A percentile compares a stretch with the other conserved stretches of the same genome.
These are phyloP conservation scores for Sander vitreus DNA, from an alignment of 2,113 vertebrate species.

Conservation along the genomic window DNA sequence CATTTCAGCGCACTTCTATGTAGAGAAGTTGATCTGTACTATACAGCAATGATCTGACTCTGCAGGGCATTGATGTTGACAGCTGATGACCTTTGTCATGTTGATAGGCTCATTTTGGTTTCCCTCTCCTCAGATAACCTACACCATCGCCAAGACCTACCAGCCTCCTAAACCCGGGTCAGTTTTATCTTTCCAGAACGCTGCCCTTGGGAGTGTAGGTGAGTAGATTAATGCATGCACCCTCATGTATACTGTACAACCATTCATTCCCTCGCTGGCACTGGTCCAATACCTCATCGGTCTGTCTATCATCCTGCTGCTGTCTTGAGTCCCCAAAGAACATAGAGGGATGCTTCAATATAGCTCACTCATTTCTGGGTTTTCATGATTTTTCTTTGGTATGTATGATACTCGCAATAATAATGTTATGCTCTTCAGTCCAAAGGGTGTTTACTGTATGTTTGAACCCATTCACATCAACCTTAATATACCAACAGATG, in stretches of 20 bases:
- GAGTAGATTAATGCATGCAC: constrained; percentile 41
- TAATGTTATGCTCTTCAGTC: neutral
- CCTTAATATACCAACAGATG: no score
- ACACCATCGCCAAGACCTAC: constrained; percentile 87
- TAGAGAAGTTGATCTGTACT: constrained; percentile 45
- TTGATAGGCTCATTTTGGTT: constrained; percentile 51
- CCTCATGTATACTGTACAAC: constrained; percentile 6
- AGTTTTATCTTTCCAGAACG: constrained; percentile 84
- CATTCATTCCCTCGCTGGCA: neutral
- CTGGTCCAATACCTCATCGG: neutral
- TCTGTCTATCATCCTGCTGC: neutral
- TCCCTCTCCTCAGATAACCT: constrained; percentile 82
- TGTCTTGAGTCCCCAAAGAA: neutral
- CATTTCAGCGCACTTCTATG: neutral
- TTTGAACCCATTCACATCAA: neutral
- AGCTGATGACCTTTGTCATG: constrained; percentile 62
- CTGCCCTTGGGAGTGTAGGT: constrained; percentile 86
- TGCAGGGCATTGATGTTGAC: constrained; percentile 27
- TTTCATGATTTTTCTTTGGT: neutral
- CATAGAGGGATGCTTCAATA: neutral
- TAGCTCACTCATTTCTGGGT: neutral
- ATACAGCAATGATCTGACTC: constrained; percentile 8
- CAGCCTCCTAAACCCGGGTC: constrained; percentile 84
- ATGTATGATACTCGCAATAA: neutral
- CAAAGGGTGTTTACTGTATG: neutral